Base-by-base conservation (phyloP, 2,113 vertebrate species). In the Percina caprodes region DNA sequence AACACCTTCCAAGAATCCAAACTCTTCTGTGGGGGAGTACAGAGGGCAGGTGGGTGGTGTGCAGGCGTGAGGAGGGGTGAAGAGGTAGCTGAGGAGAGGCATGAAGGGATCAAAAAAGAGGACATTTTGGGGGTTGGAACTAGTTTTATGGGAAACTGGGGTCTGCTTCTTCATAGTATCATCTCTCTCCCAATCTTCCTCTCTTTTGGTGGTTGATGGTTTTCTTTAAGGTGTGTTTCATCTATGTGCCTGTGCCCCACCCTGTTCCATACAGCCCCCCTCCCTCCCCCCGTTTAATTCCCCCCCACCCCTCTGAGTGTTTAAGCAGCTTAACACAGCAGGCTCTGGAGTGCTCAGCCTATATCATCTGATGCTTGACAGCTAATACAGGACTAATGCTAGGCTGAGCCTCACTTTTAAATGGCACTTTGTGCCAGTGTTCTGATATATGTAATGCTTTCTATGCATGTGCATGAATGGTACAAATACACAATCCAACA, bases 1-100 rank as follows among this genome's bases (percentile, higher is more conserved):
- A 95, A 96, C 95, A 95, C 95, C 95, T 95, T 91, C 92, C 91
- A 94, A 93, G 92, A 93, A 94, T 95, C 93, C 65, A 76, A 93
- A 94, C 93, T 94, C 92, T 88, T 92, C 77, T 81, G 88, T 81
- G 88, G 92, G 89, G 91, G 88, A 89, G 88, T 80, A 77, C 72
- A 87, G 84, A 84, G 88, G 88, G 89, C 88, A 89, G 86, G 85
- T 88, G 90, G 89, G 88, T 84, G 85, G 84, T 87, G 90, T 84
- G 79, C 46, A 71, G 82, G 77, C 26, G 65, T 69, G 56, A 72
- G 65, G 49, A 82, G 45, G 23, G 55, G 58, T 71, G 58, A 76
- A 54, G 54, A 77, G 69, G 52, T 56, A 80, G 39, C 16, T 23
- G 33, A 68, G 77, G 24, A 21, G 55, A 49, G 10, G 8, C 48